Percentiles rank a stretch among this genome's conserved stretches.
These are phyloP conservation scores for Plebejus argus DNA, from an alignment of 2,888 invertebrate species.

Conservation along the genomic window DNA sequence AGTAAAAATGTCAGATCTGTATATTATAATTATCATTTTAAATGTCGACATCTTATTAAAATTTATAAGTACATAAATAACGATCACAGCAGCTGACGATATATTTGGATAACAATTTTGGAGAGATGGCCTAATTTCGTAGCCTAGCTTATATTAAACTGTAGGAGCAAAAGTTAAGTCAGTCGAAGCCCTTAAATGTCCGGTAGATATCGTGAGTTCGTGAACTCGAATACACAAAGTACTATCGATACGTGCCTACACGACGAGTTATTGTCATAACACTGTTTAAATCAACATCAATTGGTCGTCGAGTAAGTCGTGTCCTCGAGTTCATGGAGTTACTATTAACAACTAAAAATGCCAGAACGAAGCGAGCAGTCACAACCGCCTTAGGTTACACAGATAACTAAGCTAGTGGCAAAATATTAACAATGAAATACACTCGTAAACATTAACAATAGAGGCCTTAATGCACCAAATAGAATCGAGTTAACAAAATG, in stretches of 20 bases:
- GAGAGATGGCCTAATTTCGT: constrained; percentile 58
- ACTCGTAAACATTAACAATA: constrained; percentile 21
- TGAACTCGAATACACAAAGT: constrained; percentile 11
- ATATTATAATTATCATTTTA: constrained; percentile 33
- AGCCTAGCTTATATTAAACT: constrained; percentile 53
- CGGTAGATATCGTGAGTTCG: background rate
- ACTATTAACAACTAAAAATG: constrained; percentile 17
- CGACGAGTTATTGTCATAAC: background rate
- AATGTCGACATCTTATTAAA: constrained; percentile 26
- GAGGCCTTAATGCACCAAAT: constrained; percentile 32
- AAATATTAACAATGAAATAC: constrained; percentile 32
- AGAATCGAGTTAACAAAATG: constrained; percentile 29
- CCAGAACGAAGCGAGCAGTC: constrained; percentile 27
- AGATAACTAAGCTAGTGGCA: constrained; percentile 31
- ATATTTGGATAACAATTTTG: constrained; percentile 54
- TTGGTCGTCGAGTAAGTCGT: background rate
- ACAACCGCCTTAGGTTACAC: constrained; percentile 17
- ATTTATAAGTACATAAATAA: constrained; percentile 57
- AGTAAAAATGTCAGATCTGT: constrained; percentile 29
- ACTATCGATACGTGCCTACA: background rate
- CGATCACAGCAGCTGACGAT: constrained; percentile 58
- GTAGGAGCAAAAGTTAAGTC: constrained; percentile 22
- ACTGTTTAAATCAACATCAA: background rate
- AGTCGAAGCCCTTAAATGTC: constrained; percentile 17
- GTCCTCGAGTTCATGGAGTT: background rate